These are phyloP conservation scores for Mus pahari DNA, from an alignment of 2,113 vertebrate genomes.

Conservation along the genomic window DNA sequence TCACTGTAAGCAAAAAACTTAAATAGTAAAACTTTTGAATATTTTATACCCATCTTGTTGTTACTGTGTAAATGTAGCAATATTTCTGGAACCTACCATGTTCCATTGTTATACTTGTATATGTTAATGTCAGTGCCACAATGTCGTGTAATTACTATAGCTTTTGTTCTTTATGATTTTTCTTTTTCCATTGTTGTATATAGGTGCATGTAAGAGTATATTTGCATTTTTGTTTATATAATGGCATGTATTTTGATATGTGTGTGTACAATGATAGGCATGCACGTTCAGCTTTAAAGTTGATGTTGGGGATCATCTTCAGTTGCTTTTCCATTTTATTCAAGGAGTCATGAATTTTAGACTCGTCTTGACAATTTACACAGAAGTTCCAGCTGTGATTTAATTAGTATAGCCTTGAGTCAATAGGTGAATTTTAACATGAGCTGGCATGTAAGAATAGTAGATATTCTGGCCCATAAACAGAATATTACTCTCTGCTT, in stretches of 20 bases:
- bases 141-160: not conserved
- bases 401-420: slow-evolving; percentile 5
- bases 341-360: not conserved
- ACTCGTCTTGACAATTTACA: slow-evolving; percentile 12
- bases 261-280: not conserved
- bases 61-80: not conserved
- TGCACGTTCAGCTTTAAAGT: too few relatives aligned
- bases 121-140: not conserved
- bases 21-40: not conserved
- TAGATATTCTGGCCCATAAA: not conserved
- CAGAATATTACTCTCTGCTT: slow-evolving; percentile 10
- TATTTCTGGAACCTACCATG: not conserved
- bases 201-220: not conserved
- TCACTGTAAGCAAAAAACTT: not conserved
- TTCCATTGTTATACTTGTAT: not conserved
- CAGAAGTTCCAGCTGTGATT: not conserved
- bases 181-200: not conserved
- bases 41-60: not conserved
- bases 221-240: not conserved
- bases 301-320: not conserved
- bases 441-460: not conserved
- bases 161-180: not conserved
- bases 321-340: not conserved
- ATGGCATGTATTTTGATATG: too few relatives aligned
- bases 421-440: not conserved